Conservation (phyloP, 2,888 invertebrate genomes). For the Rhamphomyia laevipes region DNA sequence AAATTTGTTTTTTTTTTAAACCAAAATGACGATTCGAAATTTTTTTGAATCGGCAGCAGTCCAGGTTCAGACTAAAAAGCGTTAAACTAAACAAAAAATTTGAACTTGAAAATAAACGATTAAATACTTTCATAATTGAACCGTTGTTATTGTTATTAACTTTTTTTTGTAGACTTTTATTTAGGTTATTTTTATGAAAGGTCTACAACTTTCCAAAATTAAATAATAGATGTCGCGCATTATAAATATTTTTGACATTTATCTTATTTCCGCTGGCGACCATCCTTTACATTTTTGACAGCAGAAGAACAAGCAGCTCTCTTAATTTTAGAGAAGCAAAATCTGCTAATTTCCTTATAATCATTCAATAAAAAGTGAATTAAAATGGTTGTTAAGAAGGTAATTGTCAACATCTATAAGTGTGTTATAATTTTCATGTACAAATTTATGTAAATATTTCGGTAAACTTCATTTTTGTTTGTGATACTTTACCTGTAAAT, state of each 20-base stretch:
- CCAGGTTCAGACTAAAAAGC: too few species aligned
- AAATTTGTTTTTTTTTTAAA: too few species aligned
- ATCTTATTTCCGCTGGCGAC: conserved; percentile 24
- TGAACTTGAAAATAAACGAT: too few species aligned
- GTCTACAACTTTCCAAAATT: too few species aligned
- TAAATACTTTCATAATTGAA: too few species aligned
- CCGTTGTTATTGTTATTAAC: too few species aligned
- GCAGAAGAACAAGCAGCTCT: conserved; percentile 34
- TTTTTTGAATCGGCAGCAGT: too few species aligned
- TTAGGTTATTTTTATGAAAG: background rate
- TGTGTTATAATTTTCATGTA: background rate
- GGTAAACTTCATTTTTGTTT: background rate
- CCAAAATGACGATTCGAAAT: too few species aligned
- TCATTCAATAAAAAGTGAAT: conserved; percentile 25
- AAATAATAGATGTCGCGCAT: conserved; percentile 7
- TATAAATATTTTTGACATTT: background rate
- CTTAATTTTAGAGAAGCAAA: conserved; percentile 23
- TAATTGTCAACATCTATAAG: conserved; percentile 18
- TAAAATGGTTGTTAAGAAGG: conserved; percentile 40
- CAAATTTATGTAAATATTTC: background rate
- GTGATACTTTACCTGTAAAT: too few species aligned
- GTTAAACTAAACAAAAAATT: too few species aligned
- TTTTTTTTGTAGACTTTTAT: too few species aligned
- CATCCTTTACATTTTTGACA: conserved; percentile 38
- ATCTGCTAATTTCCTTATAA: conserved; percentile 33